These are phyloP conservation scores for Scomber colias DNA, from an alignment of 2,113 vertebrate species.

Conservation along the genomic window DNA sequence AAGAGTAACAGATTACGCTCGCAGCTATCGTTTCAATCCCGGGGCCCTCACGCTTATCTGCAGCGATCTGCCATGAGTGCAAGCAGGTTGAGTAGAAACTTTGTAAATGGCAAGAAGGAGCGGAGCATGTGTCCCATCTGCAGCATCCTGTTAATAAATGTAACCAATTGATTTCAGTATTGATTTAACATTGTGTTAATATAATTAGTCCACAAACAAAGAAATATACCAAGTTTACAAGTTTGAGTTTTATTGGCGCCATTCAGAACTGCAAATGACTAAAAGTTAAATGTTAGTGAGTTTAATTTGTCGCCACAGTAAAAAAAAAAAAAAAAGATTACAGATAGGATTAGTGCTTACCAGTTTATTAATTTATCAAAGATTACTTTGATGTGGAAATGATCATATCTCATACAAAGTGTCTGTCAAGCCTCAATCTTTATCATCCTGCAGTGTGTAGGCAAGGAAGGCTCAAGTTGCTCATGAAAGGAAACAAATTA, in stretches of 20 bases:
- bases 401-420: neutral
- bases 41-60: neutral
- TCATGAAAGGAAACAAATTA: conserved; percentile 24
- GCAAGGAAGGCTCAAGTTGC: neutral
- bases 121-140: neutral
- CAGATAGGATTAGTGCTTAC: neutral
- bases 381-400: neutral
- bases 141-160: neutral
- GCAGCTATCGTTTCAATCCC: neutral
- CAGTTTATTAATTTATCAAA: neutral
- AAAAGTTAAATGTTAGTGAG: conserved; percentile 1
- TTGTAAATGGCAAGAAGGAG: neutral
- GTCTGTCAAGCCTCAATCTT: neutral
- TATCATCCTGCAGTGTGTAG: neutral
- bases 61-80: neutral
- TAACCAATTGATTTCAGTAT: neutral
- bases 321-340: neutral
- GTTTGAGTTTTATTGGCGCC: neutral
- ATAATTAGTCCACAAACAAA: neutral
- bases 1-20: conserved; percentile 38
- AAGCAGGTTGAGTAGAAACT: neutral
- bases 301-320: neutral
- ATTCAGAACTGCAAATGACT: neutral
- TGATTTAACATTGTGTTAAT: conserved; percentile 25
- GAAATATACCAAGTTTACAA: neutral